These are phyloP conservation scores for Adoxophyes honmai DNA, from an alignment of 1,140 invertebrate genomes.

Conservation along the genomic window DNA sequence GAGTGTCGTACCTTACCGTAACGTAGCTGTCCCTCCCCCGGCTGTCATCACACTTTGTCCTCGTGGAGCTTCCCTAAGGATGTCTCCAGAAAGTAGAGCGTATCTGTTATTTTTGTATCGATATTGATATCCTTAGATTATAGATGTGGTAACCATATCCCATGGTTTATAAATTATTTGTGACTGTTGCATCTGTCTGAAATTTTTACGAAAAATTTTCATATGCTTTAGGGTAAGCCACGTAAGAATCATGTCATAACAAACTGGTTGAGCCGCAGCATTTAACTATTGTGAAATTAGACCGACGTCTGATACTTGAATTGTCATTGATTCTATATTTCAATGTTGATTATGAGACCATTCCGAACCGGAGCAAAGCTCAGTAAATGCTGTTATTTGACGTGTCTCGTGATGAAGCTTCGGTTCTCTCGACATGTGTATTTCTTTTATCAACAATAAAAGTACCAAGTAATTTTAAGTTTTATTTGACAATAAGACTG, in stretches of 20 bases:
- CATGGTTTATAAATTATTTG: constrained; percentile 14
- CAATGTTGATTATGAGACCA: not conserved
- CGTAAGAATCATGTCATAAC: not conserved
- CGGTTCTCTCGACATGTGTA: constrained; percentile 42
- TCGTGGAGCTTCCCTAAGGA: not conserved
- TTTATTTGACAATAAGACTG: constrained; percentile 54
- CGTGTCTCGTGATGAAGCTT: not conserved
- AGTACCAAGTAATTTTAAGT: constrained; percentile 62
- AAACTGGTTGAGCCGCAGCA: not conserved
- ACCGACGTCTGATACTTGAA: not conserved
- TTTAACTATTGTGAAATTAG: not conserved
- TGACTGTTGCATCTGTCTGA: constrained; percentile 7
- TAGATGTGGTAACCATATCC: constrained; percentile 6
- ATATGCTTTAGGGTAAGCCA: not conserved
- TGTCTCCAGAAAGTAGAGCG: not conserved
- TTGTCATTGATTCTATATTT: not conserved
- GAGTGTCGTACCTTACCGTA: no score
- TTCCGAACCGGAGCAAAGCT: not conserved
- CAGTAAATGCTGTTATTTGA: not conserved
- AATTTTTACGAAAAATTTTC: not conserved
- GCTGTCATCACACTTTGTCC: not conserved
- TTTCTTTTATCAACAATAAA: constrained; percentile 66
- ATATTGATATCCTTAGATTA: constrained; percentile 1
- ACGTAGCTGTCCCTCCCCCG: no score
- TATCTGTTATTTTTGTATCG: constrained; percentile 1